Percentiles rank a stretch among this genome's conserved stretches.
phyloP scores from a whole-genome alignment of 2,797 vertebrate species.

The Limosa lapponica region DNA sequence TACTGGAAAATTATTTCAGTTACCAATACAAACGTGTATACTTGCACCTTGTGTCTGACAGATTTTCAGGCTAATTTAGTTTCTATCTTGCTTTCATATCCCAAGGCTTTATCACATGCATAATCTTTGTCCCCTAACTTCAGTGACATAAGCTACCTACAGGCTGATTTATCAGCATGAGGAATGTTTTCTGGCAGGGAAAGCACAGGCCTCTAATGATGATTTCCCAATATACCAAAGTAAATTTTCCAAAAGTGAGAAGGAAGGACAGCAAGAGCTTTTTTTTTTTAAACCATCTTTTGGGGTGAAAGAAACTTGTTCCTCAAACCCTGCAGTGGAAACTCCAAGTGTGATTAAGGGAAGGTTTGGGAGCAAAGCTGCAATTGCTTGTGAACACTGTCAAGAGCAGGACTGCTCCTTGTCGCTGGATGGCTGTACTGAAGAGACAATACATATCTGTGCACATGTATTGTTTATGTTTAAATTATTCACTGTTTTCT shows the following conservation, averaged over 20 bases:
- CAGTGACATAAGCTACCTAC: neutral
- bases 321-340: neutral
- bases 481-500: neutral
- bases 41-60: neutral
- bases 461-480: neutral
- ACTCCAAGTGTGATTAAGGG: neutral
- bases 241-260: neutral
- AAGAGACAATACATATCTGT: accelerated
- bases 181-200: neutral
- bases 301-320: neutral
- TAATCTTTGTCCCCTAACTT: neutral
- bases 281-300: neutral
- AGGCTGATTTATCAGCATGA: slow-evolving; percentile 19
- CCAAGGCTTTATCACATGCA: neutral
- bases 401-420: neutral
- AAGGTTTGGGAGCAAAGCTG: neutral
- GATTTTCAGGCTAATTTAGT: slow-evolving; percentile 7
- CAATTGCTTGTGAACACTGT: neutral
- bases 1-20: neutral
- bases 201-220: neutral
- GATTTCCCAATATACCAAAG: neutral
- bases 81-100: neutral
- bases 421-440: neutral
- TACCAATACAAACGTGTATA: neutral
- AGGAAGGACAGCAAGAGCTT: neutral